Conservation (phyloP, 2,888 invertebrate species). For the Scaptomyza polygonia region DNA sequence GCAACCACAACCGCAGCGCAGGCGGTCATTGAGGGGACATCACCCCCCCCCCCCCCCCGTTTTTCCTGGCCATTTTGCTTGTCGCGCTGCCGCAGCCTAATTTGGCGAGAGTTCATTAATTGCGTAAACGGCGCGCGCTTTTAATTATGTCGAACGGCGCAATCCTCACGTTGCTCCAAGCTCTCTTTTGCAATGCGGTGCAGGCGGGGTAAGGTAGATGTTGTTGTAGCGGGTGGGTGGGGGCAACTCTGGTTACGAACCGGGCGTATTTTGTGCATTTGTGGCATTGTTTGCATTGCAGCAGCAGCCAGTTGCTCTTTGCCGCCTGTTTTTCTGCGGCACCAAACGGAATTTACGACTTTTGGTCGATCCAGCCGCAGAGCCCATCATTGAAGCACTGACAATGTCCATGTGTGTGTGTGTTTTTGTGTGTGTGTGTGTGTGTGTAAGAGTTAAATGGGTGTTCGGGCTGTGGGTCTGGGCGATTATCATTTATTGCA, state of each 20-base stretch:
- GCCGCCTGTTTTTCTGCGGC: slow-evolving; percentile 66
- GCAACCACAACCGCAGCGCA: slow-evolving; percentile 57
- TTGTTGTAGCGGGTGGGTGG: not conserved
- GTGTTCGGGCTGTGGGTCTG: slow-evolving; percentile 21
- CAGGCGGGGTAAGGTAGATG: no score
- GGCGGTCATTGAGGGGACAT: slow-evolving; percentile 54
- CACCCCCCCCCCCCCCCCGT: slow-evolving; percentile 10
- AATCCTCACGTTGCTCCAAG: slow-evolving; percentile 27
- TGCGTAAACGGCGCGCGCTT: slow-evolving; percentile 78
- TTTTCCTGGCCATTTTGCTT: slow-evolving; percentile 65
- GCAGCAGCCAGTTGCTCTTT: slow-evolving; percentile 42
- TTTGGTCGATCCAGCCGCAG: slow-evolving; percentile 66
- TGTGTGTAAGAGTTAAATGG: slow-evolving; percentile 4
- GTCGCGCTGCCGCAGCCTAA: slow-evolving; percentile 76
- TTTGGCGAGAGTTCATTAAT: slow-evolving; percentile 79
- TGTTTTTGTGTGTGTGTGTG: not conserved
- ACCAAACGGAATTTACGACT: slow-evolving; percentile 73
- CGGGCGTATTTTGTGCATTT: slow-evolving; percentile 73
- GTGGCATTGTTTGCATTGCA: slow-evolving; percentile 74
- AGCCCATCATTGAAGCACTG: slow-evolving; percentile 37
- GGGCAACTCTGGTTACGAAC: slow-evolving; percentile 41
- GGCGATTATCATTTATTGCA: slow-evolving; percentile 75
- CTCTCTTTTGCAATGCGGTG: not conserved
- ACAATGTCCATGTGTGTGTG: not conserved
- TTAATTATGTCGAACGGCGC: slow-evolving; percentile 76